Evolutionary conservation across 2,888 invertebrate genomes (phyloP).

Genomic region (Spicauda simplicius): DNA sequence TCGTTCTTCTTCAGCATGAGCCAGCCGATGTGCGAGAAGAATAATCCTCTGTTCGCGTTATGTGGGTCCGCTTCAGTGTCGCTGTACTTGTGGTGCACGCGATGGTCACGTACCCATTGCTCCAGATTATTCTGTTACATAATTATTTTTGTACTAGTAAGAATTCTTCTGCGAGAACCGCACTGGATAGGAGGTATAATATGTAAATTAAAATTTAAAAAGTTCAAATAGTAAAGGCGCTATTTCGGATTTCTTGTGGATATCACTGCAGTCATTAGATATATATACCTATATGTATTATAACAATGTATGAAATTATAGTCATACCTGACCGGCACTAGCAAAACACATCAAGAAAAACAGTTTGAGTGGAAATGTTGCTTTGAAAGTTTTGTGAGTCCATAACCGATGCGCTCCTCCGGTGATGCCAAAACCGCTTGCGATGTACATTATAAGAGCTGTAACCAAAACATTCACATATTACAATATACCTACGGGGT

Average conservation of each 20-base stretch:
- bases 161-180: too few relatives aligned
- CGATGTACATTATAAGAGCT: slow-evolving; percentile 85
- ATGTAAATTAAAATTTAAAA: too few relatives aligned
- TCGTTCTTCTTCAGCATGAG: slow-evolving; percentile 92
- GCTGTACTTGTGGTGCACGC: slow-evolving; percentile 92
- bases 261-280: too few relatives aligned
- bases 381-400: slow-evolving; percentile 89
- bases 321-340: slow-evolving; percentile 88
- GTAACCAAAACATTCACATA: slow-evolving; percentile 47
- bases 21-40: slow-evolving; percentile 97
- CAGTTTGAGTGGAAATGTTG: slow-evolving; percentile 84
- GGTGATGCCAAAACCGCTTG: slow-evolving; percentile 88
- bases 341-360: slow-evolving; percentile 86
- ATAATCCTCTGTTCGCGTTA: slow-evolving; percentile 92
- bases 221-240: too few relatives aligned
- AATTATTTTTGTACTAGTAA: too few relatives aligned
- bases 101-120: slow-evolving; percentile 88
- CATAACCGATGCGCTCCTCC: slow-evolving; percentile 89
- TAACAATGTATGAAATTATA: too few relatives aligned
- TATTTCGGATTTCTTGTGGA: too few relatives aligned
- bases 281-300: too few relatives aligned
- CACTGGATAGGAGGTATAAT: too few relatives aligned
- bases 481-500: not conserved
- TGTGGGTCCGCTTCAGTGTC: slow-evolving; percentile 95
- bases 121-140: slow-evolving; percentile 65